Base-by-base conservation (phyloP, 2,113 vertebrate genomes). In the Pteruthius melanotis region DNA sequence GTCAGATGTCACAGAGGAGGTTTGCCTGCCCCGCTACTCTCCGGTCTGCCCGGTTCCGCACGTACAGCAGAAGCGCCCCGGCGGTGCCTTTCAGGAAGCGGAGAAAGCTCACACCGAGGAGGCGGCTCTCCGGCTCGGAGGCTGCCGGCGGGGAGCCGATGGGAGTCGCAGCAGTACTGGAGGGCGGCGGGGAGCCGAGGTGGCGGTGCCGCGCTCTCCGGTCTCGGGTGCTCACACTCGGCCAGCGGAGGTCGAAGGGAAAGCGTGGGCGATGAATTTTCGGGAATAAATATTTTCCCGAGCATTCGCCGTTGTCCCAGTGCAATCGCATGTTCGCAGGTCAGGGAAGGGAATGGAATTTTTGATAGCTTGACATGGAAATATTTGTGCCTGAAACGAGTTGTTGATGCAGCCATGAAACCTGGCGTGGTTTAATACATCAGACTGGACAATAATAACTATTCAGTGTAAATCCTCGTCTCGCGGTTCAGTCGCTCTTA, bases 141-240 rank as follows among this genome's bases (percentile, higher is more conserved):
- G 8, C 35, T 23, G 70, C 75, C 20, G 24, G 37, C 18, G 37
- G 44, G 61, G 53, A 83, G 53, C 28, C 45, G 15, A 7, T 7
- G 60, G 22, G 45, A 82, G 53, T 28, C 33, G 13, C 44, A 6
- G 57, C 33, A 1, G 4, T 1, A 37, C 44, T 5, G 27, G 18
- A 5, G 40, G 24, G 14, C 21, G 9, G 22, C 6, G 37, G 28
- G 39, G 20, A 63, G 35, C 39, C 22, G 9, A 3, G 53, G 27
- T 6, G 12, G 31, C 10, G 2, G 2, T 21, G 42, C 50, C 11
- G 19, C 15, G 0, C 37, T 75, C 21, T 10, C 39, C 5, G 8
- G 24, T 50, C 39, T 6, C 28, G 22, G 60, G 12, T 28, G 75
- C 10, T 52, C 56, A 17, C 28, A 31, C 0, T 28, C 19, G 22